These are phyloP conservation scores for Ceratosolen solmsi DNA, from an alignment of 1,140 invertebrate species.

Conservation along the genomic window DNA sequence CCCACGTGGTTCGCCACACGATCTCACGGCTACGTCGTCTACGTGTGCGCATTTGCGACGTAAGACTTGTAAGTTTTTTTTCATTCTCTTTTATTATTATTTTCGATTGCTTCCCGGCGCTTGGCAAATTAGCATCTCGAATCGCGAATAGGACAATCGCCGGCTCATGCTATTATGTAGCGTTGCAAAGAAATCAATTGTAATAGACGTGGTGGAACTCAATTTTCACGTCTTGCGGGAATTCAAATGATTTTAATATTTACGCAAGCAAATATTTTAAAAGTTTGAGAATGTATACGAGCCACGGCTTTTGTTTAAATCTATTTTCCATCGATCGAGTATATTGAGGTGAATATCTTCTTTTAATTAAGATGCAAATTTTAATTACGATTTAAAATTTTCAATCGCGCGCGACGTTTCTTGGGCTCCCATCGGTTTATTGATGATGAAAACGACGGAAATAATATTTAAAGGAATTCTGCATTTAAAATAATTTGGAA, in stretches of 20 bases:
- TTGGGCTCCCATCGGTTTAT: constrained; percentile 18
- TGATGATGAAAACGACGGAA: constrained; percentile 6
- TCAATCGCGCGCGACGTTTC: not conserved
- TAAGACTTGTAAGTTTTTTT: too few species aligned
- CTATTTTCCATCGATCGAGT: constrained; percentile 29
- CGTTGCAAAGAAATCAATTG: not conserved
- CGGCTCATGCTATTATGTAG: constrained; percentile 31
- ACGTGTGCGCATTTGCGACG: not conserved
- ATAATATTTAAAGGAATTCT: constrained; percentile 37
- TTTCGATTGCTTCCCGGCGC: constrained; percentile 15
- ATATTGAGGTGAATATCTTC: constrained; percentile 15
- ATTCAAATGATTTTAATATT: constrained; percentile 28
- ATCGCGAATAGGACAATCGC: not conserved
- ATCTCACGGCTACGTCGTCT: constrained; percentile 14
- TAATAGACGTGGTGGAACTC: not conserved
- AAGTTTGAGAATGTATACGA: not conserved
- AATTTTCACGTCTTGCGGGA: not conserved
- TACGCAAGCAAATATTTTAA: not conserved
- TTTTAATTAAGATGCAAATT: constrained; percentile 28
- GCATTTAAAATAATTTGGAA: constrained; percentile 15
- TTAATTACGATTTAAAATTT: constrained; percentile 38
- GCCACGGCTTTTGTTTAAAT: not conserved
- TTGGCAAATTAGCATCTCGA: constrained; percentile 10
- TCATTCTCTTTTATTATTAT: not conserved
- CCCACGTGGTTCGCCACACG: constrained; percentile 16